Evolutionary conservation across 2,113 vertebrate genomes (phyloP), one percentile per base, ranked within the genome.

Genomic region (Thoracochromis brauschi): DNA sequence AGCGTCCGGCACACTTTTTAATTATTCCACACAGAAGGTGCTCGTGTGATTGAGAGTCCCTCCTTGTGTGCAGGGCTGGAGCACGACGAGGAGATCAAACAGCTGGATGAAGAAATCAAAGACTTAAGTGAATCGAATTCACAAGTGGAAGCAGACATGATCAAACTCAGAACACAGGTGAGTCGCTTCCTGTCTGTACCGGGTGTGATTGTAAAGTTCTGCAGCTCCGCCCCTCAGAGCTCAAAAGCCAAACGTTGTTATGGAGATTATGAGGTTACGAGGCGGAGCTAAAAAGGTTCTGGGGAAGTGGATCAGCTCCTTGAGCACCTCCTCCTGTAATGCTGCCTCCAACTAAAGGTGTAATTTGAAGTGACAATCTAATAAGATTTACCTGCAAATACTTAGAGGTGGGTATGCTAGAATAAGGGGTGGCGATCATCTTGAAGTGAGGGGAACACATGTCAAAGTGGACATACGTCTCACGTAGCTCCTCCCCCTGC

Each of bases 151-250:
- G 97, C 98, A 17, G 98, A 99, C 91, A 99, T 99, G 99, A 99
- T 99, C 94, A 99, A 98, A 95, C 98, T 99, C 90, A 95, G 98
- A 97, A 99, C 98, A 92, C 98, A 99, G 98, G 99, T 99, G 96
- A 97, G 96, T 79, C 16, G 1, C 58, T 19, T 45, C 24, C 24
- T 58, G 2, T 53, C 5, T 79, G 17, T 19, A 29, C 6, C 0
- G 3, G 40, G 40, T 75, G 42, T 47, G 71, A 47, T 29, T 7
- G 3, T 12, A 0, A 75, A 47, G 71, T 53, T 29, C 45, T 80
- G 49, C 51, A 55, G n/a, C 51, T 40, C 21, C 21, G n/a, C 51
- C 53, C 35, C 38, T 26, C 9, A 26, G 10, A 73, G 24, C 21
- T 45, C 68, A 7, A 26, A 73, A 29, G 24, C 4, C 40, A 45